Base-by-base conservation (phyloP, 2,888 invertebrate species). In the Pinctada fucata region DNA sequence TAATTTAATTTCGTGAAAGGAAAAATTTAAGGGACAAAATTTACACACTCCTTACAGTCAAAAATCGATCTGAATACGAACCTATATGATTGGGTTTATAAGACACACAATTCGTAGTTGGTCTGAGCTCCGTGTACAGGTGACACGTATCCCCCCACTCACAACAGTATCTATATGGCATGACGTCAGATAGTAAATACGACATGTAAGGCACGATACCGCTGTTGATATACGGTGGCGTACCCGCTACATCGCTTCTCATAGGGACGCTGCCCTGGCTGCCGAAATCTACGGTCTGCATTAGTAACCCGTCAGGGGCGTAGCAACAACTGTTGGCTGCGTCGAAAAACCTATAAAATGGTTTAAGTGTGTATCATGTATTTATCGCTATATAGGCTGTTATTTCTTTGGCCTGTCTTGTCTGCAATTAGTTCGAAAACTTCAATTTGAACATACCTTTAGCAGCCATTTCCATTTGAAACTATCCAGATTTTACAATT, bases 311-410 rank as follows among this genome's bases (percentile, higher is more conserved):
- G 87, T 97, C 96, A 90, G 96, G 96, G 92, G 98, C 98, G 91
- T 99, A 99, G 91, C 99, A 99, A 89, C 99, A 99, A 91, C 99
- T 97, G 91, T 99, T 99, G 76, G 98, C 99, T 0, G 93, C 90
- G 3, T 87, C 89, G 5, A 50, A n/a, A 16, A 67, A 2, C 31
- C 63, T 74, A 52, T 49, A 72, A 67, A n/a, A 31, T 31, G 31
- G 31, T 31, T 31, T 31, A 64, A 51, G 47, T 45, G 45, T 16
- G 45, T 16, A 67, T 67, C 67, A 3, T 16, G 10, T 16, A 10
- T n/a, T 16, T 67, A 16, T 31, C 31, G 31, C 31, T 31, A 31
- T 31, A 31, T 31, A 31, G 31, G 31, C 31, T 31, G 31, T 31
- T 31, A 31, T 31, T 31, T 31, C 31, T 31, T 31, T 31, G 31